Evolutionary conservation across 2,888 invertebrate genomes (phyloP).

Genomic region (Luperina testacea): DNA sequence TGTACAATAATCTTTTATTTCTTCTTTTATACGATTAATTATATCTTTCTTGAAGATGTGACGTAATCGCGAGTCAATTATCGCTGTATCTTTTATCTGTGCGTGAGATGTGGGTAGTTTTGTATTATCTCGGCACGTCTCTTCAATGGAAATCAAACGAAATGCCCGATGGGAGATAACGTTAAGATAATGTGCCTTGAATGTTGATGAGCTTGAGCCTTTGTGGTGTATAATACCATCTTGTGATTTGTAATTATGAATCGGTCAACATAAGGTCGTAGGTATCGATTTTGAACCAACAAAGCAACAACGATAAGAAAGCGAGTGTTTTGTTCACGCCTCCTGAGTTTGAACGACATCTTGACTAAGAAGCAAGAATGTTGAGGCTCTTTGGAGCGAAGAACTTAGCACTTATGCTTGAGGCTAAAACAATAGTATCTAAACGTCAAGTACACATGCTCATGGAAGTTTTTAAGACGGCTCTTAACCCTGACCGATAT

Average conservation of each 20-base stretch:
- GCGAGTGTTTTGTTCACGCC: conserved; percentile 20
- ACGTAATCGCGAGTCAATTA: conserved; percentile 70
- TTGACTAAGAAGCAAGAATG: conserved; percentile 20
- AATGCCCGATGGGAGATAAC: conserved; percentile 65
- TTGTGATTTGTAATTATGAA: conserved; percentile 19
- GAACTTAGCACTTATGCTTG: conserved; percentile 48
- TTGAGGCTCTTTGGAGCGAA: conserved; percentile 11
- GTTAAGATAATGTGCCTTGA: conserved; percentile 54
- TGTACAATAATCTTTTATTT: conserved; percentile 69
- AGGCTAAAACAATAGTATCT: conserved; percentile 46
- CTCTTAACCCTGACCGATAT: conserved; percentile 7
- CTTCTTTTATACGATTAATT: conserved; percentile 78
- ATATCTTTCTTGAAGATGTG: conserved; percentile 73
- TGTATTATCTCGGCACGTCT: conserved; percentile 70
- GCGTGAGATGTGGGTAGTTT: conserved; percentile 53
- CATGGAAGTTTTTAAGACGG: background rate
- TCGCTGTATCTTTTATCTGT: conserved; percentile 72
- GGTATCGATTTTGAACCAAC: conserved; percentile 25
- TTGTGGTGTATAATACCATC: conserved; percentile 13
- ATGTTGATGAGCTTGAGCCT: conserved; percentile 34
- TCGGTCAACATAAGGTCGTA: conserved; percentile 11
- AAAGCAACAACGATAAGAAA: conserved; percentile 22
- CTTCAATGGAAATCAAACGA: conserved; percentile 59
- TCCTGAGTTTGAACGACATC: conserved; percentile 26
- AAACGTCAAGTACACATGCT: conserved; percentile 8